Conservation (phyloP, 2,113 vertebrate species). For the Misgurnus mizolepis region DNA sequence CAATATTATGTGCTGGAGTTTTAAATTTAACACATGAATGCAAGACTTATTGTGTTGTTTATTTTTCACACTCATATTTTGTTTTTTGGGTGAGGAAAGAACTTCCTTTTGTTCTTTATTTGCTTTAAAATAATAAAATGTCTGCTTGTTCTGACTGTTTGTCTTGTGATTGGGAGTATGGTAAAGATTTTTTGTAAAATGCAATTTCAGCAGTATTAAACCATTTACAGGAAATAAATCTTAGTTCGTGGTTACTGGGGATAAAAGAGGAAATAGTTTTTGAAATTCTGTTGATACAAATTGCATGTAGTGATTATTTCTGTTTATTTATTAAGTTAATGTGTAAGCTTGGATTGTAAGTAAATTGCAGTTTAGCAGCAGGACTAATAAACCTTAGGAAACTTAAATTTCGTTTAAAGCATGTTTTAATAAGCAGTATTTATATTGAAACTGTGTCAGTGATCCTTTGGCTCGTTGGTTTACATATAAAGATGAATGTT, state of each 20-base stretch:
- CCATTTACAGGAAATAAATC: not conserved
- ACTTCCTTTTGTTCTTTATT: slow-evolving; percentile 71
- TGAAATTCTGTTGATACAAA: too few relatives aligned
- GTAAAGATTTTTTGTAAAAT: not conserved
- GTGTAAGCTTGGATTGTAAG: too few relatives aligned
- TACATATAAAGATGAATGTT: not conserved
- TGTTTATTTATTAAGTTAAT: not conserved
- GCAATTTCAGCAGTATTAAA: not conserved
- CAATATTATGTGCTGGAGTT: slow-evolving; percentile 36
- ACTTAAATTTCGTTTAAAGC: not conserved
- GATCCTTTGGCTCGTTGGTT: not conserved
- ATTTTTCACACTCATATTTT: slow-evolving; percentile 36
- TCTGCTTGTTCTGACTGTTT: slow-evolving; percentile 53
- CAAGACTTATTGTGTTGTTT: slow-evolving; percentile 1
- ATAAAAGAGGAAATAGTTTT: not conserved
- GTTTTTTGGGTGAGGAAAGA: slow-evolving; percentile 62
- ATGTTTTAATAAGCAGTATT: not conserved
- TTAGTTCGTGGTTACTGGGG: not conserved
- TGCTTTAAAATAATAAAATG: slow-evolving; percentile 75
- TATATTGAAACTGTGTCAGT: not conserved
- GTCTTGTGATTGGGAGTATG: not conserved
- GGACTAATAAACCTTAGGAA: not conserved
- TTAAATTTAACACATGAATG: slow-evolving; percentile 18
- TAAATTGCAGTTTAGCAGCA: too few relatives aligned
- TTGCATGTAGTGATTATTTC: too few relatives aligned